Evolutionary conservation across 2,113 vertebrate species (phyloP).

Genomic region (Tamias sibiricus): DNA sequence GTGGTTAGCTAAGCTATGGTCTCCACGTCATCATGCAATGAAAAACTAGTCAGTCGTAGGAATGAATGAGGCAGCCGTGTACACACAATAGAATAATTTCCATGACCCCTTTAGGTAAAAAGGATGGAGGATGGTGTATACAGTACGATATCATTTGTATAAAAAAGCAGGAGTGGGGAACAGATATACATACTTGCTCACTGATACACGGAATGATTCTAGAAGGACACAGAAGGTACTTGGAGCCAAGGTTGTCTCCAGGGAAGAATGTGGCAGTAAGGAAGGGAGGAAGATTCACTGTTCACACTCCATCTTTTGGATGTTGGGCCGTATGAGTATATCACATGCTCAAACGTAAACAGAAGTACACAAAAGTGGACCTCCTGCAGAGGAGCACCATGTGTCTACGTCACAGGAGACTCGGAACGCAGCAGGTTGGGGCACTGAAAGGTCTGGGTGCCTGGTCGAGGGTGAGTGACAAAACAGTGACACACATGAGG

Average conservation of each 20-base stretch:
- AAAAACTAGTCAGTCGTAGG: not conserved
- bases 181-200: not conserved
- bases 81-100: not conserved
- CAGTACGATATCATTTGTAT: fast-evolving
- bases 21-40: fast-evolving
- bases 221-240: not conserved
- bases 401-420: not conserved
- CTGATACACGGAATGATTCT: not conserved
- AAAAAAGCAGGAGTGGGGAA: not conserved
- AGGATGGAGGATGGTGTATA: not conserved
- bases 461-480: not conserved
- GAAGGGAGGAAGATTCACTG: not conserved
- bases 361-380: not conserved
- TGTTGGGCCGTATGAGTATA: not conserved
- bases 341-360: not conserved
- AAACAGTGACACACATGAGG: not conserved
- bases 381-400: not conserved
- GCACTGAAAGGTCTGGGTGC: not conserved
- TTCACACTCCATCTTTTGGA: not conserved
- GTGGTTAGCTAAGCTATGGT: not conserved
- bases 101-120: not conserved
- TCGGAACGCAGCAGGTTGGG: fast-evolving
- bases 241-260: not conserved
- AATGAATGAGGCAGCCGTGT: not conserved
- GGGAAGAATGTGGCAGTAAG: not conserved